Evolutionary conservation across 2,797 vertebrate species (phyloP), one percentile per base, ranked within the genome.

Genomic region (Coranthus polyacanthus): DNA sequence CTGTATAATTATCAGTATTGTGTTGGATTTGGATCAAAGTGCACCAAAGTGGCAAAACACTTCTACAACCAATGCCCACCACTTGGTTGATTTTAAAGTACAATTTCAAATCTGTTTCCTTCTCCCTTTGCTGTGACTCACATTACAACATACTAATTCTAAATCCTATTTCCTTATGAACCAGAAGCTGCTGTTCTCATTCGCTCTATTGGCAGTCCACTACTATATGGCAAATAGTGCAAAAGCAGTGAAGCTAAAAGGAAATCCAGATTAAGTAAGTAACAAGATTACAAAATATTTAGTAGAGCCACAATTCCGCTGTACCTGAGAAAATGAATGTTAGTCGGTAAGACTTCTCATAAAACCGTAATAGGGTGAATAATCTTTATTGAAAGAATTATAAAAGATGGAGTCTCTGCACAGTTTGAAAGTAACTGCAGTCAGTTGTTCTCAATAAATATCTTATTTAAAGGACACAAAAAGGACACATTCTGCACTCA

Each of bases 371-470:
- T 21, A 16, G 20, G 1, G 39, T 24, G 51, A 34, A 75, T 62
- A 20, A 69, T 51, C 24, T 75, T 58, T 64, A n/a, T 32, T 24
- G 64, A 45, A 32, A 32, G 24, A 53, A 51, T 41, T 71, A 24
- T 59, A 59, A 50, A 58, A 49, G 16, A 47, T 15, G 12, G 18
- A n/a, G 9, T 32, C 57, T 32, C 5, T 21, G 43, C 46, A 32
- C 20, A 46, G 24, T 51, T 21, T 59, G 55, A 24, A 74, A 39
- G 56, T 51, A 71, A 63, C 44, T 65, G 26, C 43, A 64, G 59
- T 55, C 34, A 64, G 57, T 67, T 64, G 46, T 17, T 36, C 57
- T 55, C 13, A 16, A 62, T 75, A 72, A 47, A 76, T 76, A 51
- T 51, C 37, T 37, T 11, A 45, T 75, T 22, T 60, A 61, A 73